phyloP scores from a whole-genome alignment of 2,113 vertebrate genomes.

The Osmerus mordax region DNA sequence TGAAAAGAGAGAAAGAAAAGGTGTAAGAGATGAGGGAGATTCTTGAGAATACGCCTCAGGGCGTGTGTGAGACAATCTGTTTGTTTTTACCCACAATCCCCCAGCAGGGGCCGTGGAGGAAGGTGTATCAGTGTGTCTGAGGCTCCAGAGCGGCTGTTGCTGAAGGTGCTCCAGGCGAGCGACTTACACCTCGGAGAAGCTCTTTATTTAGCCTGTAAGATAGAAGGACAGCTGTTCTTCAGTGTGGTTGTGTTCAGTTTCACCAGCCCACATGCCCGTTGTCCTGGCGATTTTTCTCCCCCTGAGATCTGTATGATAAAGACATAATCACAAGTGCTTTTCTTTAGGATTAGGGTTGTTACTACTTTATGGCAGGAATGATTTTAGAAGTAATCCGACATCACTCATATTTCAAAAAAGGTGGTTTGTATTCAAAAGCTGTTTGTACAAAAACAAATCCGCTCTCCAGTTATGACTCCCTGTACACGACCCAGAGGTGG shows the following conservation, averaged over 20 bases:
- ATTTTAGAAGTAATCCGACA: too few species aligned
- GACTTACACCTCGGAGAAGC: slow-evolving; percentile 14
- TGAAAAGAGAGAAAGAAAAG: slow-evolving; percentile 5
- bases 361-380: too few species aligned
- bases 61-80: slow-evolving; percentile 64
- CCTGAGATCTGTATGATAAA: too few species aligned
- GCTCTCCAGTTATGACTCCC: too few species aligned
- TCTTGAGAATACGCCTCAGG: slow-evolving; percentile 58
- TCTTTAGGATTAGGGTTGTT: too few species aligned
- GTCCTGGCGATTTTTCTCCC: too few species aligned
- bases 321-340: too few species aligned
- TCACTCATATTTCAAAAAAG: too few species aligned
- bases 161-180: slow-evolving; percentile 17
- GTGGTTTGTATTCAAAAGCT: too few species aligned
- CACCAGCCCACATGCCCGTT: too few species aligned
- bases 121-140: slow-evolving; percentile 19
- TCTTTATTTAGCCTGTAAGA: neutral
- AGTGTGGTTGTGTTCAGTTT: neutral
- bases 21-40: slow-evolving; percentile 34
- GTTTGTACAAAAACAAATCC: too few species aligned
- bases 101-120: slow-evolving; percentile 40
- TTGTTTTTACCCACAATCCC: slow-evolving; percentile 48
- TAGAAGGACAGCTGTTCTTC: neutral
- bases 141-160: slow-evolving; percentile 27
- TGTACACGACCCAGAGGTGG: too few species aligned